Base-by-base conservation (phyloP, 1,140 invertebrate species). In the Apis laboriosa region DNA sequence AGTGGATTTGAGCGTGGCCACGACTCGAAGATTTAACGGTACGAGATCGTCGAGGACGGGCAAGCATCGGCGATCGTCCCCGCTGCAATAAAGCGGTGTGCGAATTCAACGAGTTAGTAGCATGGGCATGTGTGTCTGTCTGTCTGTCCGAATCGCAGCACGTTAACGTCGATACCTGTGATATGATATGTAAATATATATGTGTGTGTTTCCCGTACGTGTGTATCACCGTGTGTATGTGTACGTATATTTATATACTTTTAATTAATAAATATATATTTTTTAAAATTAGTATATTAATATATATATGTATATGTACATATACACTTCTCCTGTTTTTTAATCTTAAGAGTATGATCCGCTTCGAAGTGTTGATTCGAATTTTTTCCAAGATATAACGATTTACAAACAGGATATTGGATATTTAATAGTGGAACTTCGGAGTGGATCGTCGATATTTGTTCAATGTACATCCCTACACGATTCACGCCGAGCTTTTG, bases 41-140 rank as follows among this genome's bases (percentile, higher is more conserved):
- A 79, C 71, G 84, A 88, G 82, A 86, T 86, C 87, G 71, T 81
- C 87, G 80, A 86, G 63, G 87, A 64, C 84, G 70, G 80, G 86
- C 61, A 85, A 84, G 77, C 86, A 81, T 72, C 80, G 73, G 66
- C 86, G 80, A 88, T 80, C 86, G 80, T 86, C 80, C 63, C 79
- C 72, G 63, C 86, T 84, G 73, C 87, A 77, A 80, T 77, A 43
- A 43, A 43, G 34, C 71, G 84, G 79, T 74, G 77, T 76, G 68
- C 73, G 81, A 86, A 83, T 84, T 78, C 51, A 87, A 92, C 83
- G 88, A 90, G 87, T 92, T 91, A 88, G 90, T 92, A 91, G 92
- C 91, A 92, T 93, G 92, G 88, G 92, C 92, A 93, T 93, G 92
- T 88, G 86, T 90, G 90, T 92, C 82, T 91, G 86, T 91, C 87